Conservation (phyloP, 2,797 vertebrate species). For the Babyrousa celebensis region DNA sequence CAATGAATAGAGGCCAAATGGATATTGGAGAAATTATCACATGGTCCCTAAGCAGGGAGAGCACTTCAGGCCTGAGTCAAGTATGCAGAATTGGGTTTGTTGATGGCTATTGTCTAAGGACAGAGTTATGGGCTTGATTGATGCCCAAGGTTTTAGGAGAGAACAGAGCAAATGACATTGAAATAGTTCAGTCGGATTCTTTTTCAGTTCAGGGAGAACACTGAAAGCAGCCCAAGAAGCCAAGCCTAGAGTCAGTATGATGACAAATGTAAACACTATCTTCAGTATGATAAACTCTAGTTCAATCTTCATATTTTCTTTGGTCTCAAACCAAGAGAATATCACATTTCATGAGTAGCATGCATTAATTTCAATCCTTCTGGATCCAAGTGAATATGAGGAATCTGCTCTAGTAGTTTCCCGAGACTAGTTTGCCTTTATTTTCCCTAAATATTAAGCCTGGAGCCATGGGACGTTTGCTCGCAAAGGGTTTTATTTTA, state of each 20-base stretch:
- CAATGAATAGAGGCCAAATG: background rate
- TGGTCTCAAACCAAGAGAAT: conserved; percentile 20
- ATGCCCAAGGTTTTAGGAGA: background rate
- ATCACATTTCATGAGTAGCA: background rate
- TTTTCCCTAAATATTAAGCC: background rate
- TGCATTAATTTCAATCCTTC: background rate
- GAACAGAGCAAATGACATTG: background rate
- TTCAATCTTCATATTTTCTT: conserved; percentile 23
- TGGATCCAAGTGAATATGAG: background rate
- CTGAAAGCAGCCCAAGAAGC: background rate
- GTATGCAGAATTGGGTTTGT: background rate
- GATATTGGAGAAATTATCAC: background rate
- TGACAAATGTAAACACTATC: background rate
- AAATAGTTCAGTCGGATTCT: background rate
- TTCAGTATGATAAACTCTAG: conserved; percentile 31
- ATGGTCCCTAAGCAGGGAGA: background rate
- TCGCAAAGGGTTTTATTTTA: background rate
- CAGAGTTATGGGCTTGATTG: background rate
- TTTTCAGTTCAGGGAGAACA: conserved; percentile 19
- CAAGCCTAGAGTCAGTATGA: background rate
- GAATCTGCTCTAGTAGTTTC: background rate
- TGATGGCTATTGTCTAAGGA: background rate
- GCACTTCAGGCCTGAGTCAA: background rate
- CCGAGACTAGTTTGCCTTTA: background rate
- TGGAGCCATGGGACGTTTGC: background rate